Conservation (phyloP, 2,113 vertebrate genomes). For the Semicossyphus pulcher region DNA sequence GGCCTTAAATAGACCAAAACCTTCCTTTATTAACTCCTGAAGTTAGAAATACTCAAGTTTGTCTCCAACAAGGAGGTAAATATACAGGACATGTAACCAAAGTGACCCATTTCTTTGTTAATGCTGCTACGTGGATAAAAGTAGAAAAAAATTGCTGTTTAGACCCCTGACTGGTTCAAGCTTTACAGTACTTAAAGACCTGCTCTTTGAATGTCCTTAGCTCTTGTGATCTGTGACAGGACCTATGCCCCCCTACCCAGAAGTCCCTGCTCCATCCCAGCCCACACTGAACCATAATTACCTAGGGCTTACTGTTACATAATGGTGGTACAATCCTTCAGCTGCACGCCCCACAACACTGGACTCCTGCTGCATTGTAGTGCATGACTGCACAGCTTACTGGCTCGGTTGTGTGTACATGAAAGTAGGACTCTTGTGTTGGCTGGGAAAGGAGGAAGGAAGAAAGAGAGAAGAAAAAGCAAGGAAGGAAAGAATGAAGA, state of each 20-base stretch:
- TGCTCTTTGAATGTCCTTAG: slow-evolving; percentile 11
- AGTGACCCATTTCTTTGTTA: background rate
- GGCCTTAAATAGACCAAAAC: too few relatives aligned
- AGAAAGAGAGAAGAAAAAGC: slow-evolving; percentile 4
- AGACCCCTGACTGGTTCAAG: background rate
- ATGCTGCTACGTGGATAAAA: too few relatives aligned
- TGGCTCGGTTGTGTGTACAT: background rate
- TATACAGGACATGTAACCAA: background rate
- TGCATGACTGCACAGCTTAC: background rate
- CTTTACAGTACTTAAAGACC: background rate
- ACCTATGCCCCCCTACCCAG: slow-evolving; percentile 19
- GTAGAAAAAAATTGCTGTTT: background rate
- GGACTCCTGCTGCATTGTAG: slow-evolving; percentile 16
- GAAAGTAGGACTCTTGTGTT: background rate
- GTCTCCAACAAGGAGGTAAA: too few relatives aligned
- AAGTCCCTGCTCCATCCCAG: slow-evolving; percentile 37
- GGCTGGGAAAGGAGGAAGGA: slow-evolving; percentile 2
- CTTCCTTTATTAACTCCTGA: too few relatives aligned
- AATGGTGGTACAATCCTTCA: slow-evolving; percentile 49
- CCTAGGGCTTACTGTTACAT: slow-evolving; percentile 62
- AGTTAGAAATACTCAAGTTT: too few relatives aligned
- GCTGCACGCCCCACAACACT: slow-evolving; percentile 23
- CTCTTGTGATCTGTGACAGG: slow-evolving; percentile 30
- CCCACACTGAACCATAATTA: slow-evolving; percentile 57
- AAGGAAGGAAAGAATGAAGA: background rate